These are phyloP conservation scores for Ophion obscuratus DNA, from an alignment of 2,888 invertebrate genomes.

Conservation along the genomic window DNA sequence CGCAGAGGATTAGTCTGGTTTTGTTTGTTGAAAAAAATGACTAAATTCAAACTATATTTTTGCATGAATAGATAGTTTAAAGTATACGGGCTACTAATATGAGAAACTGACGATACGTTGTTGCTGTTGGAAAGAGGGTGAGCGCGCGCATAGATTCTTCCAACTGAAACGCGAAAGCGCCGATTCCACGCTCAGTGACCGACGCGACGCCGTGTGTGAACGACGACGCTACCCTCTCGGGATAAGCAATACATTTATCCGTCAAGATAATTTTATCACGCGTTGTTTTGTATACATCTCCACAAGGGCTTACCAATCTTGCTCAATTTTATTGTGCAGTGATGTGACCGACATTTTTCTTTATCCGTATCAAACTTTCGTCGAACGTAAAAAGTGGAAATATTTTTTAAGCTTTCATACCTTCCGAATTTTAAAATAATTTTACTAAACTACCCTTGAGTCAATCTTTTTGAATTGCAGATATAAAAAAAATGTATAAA, in stretches of 20 bases:
- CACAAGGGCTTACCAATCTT: no score
- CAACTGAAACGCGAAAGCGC: constrained; percentile 60
- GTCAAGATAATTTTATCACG: not conserved
- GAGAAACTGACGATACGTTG: not conserved
- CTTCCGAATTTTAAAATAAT: not conserved
- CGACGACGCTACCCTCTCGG: constrained; percentile 40
- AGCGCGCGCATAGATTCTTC: constrained; percentile 61
- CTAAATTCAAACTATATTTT: not conserved
- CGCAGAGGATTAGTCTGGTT: no score
- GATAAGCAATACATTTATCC: not conserved
- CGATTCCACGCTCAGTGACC: constrained; percentile 66
- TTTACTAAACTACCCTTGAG: not conserved
- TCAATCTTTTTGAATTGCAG: not conserved
- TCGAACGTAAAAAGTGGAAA: not conserved
- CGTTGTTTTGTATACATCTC: not conserved
- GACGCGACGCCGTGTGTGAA: constrained; percentile 68
- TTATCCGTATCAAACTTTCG: not conserved
- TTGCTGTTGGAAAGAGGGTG: constrained; percentile 22
- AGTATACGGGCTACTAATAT: not conserved
- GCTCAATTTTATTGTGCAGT: constrained; percentile 26
- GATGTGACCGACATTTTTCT: constrained; percentile 27
- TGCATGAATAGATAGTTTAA: not conserved
- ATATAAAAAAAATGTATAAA: not conserved
- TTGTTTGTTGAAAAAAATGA: not conserved
- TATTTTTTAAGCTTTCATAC: not conserved